Base-by-base conservation (phyloP, 2,888 invertebrate species). In the Taphrorychus bicolor region DNA sequence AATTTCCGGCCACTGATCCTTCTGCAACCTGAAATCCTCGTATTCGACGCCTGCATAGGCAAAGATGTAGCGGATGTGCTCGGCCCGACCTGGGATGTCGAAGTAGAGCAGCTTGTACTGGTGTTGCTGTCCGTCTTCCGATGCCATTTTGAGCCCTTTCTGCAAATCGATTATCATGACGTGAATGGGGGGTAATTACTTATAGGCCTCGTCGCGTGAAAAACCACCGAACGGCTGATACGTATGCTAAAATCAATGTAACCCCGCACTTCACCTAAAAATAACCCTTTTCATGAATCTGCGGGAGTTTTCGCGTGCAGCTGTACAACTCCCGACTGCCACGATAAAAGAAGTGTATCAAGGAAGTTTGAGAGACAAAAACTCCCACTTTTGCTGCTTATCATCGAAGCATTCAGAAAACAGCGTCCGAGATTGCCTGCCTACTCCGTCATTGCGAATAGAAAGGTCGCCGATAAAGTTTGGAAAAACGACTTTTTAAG, bases 91-190 rank as follows among this genome's bases (percentile, higher is more conserved):
- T 56, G 86, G 83, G 7, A 84, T 82, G 75, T 87, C 85, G 80
- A 87, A 87, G 79, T 87, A 87, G 69, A 84, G 84, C 74, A 87
- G 77, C 77, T 85, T 85, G 78, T 86, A 87, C 58, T 78, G 75
- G 40, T 80, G 76, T 51, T 79, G 74, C 57, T 79, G 74, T 21
- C 60, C 64, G 9, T 51, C 22, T 11, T 45, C 45, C 1, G 14
- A 17, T 74, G 71, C 32, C 71, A 71, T 71, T 48, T 63, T 71
- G 11, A 66, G 52, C n/a, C 9, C 24, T 21, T 32, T 23, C 54
- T 54, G 54, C 24, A 32, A 52, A 21, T n/a, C 14, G 19, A 45
- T 51, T 22, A 51, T 7, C 48, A 16, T 7, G 16, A 1, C 1
- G 9, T 9, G 16, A 48, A 48, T 16, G 7, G 16, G 9, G 48